A percentile compares a stretch with the other conserved stretches of the same genome.
Conservation (phyloP, 2,797 vertebrate genomes). For the Neoniphon sammara region DNA sequence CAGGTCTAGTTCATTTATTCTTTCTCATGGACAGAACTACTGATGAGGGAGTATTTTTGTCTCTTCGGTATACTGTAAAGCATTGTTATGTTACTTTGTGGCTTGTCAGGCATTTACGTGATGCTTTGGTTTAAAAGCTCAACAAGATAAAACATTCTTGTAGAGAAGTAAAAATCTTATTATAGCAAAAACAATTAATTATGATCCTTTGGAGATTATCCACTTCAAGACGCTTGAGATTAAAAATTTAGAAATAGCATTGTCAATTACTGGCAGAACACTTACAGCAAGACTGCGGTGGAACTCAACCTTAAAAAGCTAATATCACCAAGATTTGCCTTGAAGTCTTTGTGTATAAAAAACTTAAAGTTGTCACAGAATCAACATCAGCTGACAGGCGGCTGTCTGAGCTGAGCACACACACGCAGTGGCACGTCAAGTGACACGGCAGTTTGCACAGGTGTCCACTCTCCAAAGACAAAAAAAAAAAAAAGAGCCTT, state of each 20-base stretch:
- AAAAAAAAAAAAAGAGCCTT: slow-evolving; percentile 55
- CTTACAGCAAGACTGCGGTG: neutral
- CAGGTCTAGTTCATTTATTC: no score
- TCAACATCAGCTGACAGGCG: slow-evolving; percentile 50
- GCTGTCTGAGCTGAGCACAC: slow-evolving; percentile 43
- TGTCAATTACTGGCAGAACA: neutral
- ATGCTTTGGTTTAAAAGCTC: neutral
- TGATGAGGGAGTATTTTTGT: no score
- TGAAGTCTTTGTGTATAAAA: slow-evolving; percentile 42
- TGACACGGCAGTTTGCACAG: slow-evolving; percentile 76
- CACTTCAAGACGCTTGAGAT: neutral
- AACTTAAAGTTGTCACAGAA: slow-evolving; percentile 45
- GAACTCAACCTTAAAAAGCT: slow-evolving; percentile 30
- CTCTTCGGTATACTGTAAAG: neutral
- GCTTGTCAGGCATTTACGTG: slow-evolving; percentile 6
- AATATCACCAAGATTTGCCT: slow-evolving; percentile 34
- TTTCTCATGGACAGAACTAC: no score
- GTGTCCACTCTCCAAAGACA: slow-evolving; percentile 60
- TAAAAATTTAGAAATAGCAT: slow-evolving; percentile 16
- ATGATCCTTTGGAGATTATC: slow-evolving; percentile 12
- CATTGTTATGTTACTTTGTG: slow-evolving; percentile 29
- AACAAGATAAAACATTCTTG: neutral
- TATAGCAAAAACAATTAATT: slow-evolving; percentile 6
- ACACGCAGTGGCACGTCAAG: slow-evolving; percentile 21
- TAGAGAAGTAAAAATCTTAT: slow-evolving; percentile 12